phyloP scores from a whole-genome alignment of 2,888 invertebrate genomes.

The Eurytoma californica region DNA sequence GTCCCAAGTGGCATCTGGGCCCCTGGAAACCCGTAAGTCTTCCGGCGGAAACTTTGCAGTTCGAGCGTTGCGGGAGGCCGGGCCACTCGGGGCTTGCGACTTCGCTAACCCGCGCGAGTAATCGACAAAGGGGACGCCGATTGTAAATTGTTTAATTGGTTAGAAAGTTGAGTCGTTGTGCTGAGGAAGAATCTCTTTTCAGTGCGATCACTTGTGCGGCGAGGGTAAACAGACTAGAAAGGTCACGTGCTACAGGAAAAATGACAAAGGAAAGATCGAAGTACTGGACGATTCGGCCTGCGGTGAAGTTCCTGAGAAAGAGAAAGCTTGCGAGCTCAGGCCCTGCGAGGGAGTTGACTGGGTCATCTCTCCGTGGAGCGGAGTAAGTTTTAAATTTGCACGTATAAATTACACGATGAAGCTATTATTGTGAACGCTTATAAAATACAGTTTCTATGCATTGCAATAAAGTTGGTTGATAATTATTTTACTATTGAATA shows the following conservation, averaged over 20 bases:
- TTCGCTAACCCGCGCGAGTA: no score
- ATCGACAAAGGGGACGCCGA: no score
- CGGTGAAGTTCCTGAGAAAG: constrained; percentile 82
- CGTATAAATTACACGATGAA: background rate
- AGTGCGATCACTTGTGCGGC: constrained; percentile 95
- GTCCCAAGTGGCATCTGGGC: constrained; percentile 91
- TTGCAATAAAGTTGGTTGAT: no score
- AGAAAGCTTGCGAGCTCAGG: constrained; percentile 83
- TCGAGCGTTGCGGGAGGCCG: background rate
- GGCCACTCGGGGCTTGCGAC: background rate
- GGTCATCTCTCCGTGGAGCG: constrained; percentile 91
- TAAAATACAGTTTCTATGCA: no score
- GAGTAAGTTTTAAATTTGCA: constrained; percentile 79
- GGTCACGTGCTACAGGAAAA: constrained; percentile 86
- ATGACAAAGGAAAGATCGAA: constrained; percentile 79
- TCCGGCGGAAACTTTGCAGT: background rate
- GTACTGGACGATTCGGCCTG: constrained; percentile 82
- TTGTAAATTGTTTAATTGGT: no score
- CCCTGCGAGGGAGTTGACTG: constrained; percentile 96
- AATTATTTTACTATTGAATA: no score
- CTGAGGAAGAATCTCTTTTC: constrained; percentile 54
- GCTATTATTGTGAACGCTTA: no score
- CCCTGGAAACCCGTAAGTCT: constrained; percentile 92
- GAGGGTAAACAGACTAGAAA: constrained; percentile 88
- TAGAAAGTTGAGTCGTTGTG: no score